Evolutionary conservation across 2,113 vertebrate genomes (phyloP).

Genomic region (Pantherophis guttatus): DNA sequence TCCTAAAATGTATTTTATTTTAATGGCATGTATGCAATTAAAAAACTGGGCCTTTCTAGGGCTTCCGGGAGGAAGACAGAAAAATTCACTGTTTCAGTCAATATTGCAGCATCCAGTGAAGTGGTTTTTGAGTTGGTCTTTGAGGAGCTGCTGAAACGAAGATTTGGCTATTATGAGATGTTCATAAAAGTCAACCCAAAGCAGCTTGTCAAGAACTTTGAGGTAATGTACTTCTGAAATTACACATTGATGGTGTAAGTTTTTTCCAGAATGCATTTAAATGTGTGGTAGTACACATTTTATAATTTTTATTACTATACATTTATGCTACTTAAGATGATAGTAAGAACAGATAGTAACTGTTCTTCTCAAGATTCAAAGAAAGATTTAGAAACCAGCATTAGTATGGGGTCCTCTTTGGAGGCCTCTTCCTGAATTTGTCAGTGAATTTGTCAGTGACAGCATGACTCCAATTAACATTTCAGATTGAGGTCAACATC

Average conservation of each 20-base stretch:
- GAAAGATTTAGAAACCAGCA: background rate
- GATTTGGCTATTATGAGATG: slow-evolving; percentile 83
- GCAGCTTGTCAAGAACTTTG: slow-evolving; percentile 85
- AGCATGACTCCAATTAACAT: background rate
- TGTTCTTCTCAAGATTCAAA: background rate
- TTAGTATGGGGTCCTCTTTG: background rate
- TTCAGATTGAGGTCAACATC: slow-evolving; percentile 77
- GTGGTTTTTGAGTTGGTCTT: slow-evolving; percentile 89
- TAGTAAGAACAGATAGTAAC: background rate
- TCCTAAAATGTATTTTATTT: background rate
- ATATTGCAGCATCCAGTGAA: slow-evolving; percentile 80
- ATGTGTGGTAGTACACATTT: background rate
- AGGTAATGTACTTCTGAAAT: slow-evolving; percentile 69
- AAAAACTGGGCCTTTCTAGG: slow-evolving; percentile 59
- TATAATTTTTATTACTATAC: background rate
- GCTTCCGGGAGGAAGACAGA: slow-evolving; percentile 89
- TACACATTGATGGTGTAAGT: background rate
- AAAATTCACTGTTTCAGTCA: slow-evolving; percentile 88
- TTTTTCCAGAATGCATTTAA: background rate
- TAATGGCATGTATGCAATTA: background rate
- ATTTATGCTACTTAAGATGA: background rate
- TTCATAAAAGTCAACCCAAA: slow-evolving; percentile 85
- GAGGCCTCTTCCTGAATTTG: background rate
- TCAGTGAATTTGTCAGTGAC: background rate
- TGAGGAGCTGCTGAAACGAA: slow-evolving; percentile 87